Percentiles rank a stretch among this genome's conserved stretches.
Evolutionary conservation across 1,140 invertebrate genomes (phyloP).

Genomic region (Bombus balteatus): DNA sequence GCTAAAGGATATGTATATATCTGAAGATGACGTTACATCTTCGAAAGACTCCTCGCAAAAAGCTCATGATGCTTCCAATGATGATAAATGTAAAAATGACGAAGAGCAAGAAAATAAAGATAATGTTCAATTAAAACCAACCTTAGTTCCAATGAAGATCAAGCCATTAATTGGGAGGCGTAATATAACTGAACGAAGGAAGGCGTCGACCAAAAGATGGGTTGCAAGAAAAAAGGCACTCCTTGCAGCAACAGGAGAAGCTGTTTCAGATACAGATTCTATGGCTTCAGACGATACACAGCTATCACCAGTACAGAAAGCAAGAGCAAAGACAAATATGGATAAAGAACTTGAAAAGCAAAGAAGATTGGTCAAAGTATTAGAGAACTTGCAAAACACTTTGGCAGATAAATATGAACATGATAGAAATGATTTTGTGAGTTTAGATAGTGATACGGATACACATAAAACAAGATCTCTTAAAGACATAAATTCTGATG

Average conservation of each 20-base stretch:
- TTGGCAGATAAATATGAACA: conserved; percentile 62
- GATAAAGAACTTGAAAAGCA: conserved; percentile 73
- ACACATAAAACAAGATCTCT: conserved; percentile 35
- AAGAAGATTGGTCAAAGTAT: conserved; percentile 63
- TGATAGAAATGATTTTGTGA: conserved; percentile 39
- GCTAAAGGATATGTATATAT: conserved; percentile 43
- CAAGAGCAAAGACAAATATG: conserved; percentile 74
- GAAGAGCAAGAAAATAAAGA: conserved; percentile 33
- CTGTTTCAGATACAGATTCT: conserved; percentile 78
- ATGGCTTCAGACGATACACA: conserved; percentile 71
- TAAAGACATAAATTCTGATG: conserved; percentile 22
- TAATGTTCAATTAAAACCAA: conserved; percentile 33
- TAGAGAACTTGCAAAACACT: conserved; percentile 72
- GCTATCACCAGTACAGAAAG: conserved; percentile 79
- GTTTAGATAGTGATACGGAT: conserved; percentile 57
- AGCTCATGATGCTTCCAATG: not conserved
- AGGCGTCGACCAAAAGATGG: conserved; percentile 79
- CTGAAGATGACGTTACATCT: conserved; percentile 58
- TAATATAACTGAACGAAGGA: conserved; percentile 72
- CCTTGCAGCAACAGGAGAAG: conserved; percentile 76
- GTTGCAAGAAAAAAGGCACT: conserved; percentile 78
- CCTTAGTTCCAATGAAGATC: conserved; percentile 36
- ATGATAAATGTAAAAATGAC: conserved; percentile 20
- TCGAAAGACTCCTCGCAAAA: conserved; percentile 61
- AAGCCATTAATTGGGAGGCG: conserved; percentile 61